Evolutionary conservation across 2,888 invertebrate genomes (phyloP).

Genomic region (Acanthococcus lagerstroemiae): DNA sequence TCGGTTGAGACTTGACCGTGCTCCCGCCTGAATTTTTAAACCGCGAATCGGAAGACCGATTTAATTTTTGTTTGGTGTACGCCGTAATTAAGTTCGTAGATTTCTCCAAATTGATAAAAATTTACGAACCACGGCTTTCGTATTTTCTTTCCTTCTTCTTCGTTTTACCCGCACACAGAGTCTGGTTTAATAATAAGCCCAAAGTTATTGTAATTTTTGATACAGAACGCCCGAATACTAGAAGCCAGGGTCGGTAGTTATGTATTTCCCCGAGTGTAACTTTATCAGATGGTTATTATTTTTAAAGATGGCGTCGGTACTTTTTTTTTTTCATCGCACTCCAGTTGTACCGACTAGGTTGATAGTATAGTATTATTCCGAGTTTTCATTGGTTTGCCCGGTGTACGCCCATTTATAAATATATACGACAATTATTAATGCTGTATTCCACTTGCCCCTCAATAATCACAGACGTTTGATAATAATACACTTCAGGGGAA

Average conservation of each 20-base stretch:
- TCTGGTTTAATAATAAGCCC: slow-evolving; percentile 14
- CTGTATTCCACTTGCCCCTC: slow-evolving; percentile 2
- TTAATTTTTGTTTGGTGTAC: no score
- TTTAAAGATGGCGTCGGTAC: slow-evolving; percentile 18
- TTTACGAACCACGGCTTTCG: background rate
- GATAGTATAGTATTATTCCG: slow-evolving; percentile 14
- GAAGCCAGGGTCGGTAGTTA: slow-evolving; percentile 9
- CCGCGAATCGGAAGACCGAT: no score
- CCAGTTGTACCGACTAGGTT: slow-evolving; percentile 1
- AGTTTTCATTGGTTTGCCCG: slow-evolving; percentile 13
- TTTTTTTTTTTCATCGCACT: slow-evolving; percentile 18
- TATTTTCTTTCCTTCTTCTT: background rate
- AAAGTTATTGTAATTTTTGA: slow-evolving; percentile 3
- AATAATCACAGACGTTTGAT: slow-evolving; percentile 18
- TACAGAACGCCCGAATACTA: slow-evolving; percentile 8
- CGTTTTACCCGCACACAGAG: background rate
- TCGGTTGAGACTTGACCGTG: no score
- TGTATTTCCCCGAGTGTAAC: slow-evolving; percentile 5
- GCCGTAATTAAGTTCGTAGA: no score
- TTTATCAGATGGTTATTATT: slow-evolving; percentile 25
- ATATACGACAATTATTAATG: slow-evolving; percentile 18
- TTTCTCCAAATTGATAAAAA: slow-evolving; percentile 23
- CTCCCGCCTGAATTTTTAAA: no score
- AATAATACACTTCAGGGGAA: slow-evolving; percentile 13
- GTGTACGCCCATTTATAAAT: slow-evolving; percentile 18